Percentiles rank a stretch among this genome's conserved stretches.
These are phyloP conservation scores for Corythaeola cristata DNA, from an alignment of 2,113 vertebrate species.

Conservation along the genomic window DNA sequence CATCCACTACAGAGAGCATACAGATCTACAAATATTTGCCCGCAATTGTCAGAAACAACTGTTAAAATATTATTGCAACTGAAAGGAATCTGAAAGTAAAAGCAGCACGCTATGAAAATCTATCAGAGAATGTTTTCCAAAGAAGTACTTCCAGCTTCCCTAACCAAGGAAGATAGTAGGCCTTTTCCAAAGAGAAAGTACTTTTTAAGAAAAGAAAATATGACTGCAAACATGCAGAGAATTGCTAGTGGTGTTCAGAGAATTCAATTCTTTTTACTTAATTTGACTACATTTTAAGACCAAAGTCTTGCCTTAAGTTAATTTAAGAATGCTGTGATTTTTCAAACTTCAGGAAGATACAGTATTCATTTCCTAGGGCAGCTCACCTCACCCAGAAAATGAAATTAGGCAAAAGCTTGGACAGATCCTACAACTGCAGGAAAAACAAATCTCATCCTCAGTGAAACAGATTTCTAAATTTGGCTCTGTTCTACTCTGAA, in stretches of 20 bases:
- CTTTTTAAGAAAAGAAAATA: not conserved
- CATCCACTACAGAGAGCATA: not conserved
- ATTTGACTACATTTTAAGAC: not conserved
- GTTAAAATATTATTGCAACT: conserved; percentile 27
- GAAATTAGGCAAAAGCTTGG: not conserved
- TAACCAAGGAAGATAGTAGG: not conserved
- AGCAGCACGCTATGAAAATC: not conserved
- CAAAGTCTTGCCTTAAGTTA: not conserved
- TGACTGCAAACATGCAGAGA: not conserved
- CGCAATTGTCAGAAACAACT: not conserved
- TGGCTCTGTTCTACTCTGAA: not conserved
- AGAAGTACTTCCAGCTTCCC: not conserved
- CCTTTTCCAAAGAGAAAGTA: not conserved
- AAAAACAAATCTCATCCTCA: not conserved
- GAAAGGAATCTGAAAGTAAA: not conserved
- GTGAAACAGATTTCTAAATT: not conserved
- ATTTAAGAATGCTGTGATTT: not conserved
- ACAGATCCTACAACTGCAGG: not conserved
- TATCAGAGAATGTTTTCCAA: not conserved
- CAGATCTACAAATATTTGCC: not conserved
- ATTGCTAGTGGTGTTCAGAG: not conserved
- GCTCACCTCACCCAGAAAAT: not conserved
- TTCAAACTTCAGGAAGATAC: not conserved
- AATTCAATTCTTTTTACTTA: not conserved
- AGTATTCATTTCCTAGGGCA: not conserved